These are phyloP conservation scores for Centropus unirufus DNA, from an alignment of 2,113 vertebrate genomes.

Conservation along the genomic window DNA sequence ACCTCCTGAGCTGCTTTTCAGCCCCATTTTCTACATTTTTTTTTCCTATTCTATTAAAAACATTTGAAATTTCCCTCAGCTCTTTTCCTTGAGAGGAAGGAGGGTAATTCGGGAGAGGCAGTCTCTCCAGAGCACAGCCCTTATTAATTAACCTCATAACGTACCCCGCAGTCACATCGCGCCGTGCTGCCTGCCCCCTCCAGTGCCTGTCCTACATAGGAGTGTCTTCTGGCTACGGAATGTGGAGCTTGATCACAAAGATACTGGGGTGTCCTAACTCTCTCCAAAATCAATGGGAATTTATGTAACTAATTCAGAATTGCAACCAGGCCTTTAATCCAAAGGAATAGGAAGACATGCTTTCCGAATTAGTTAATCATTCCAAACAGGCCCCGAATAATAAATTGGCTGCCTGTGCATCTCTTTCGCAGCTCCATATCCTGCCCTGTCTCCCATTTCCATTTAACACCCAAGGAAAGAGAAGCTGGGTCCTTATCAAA, in stretches of 20 bases:
- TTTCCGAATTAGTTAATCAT: not conserved
- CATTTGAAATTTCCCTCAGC: constrained; percentile 47
- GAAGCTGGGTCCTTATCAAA: not conserved
- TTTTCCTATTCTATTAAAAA: constrained; percentile 52
- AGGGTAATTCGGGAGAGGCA: constrained; percentile 57
- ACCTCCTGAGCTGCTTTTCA: constrained; percentile 66
- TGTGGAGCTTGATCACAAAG: constrained; percentile 22
- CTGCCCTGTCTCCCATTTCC: not conserved
- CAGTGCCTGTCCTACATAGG: constrained; percentile 57
- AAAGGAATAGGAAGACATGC: not conserved
- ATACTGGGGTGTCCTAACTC: constrained; percentile 29
- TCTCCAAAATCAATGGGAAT: constrained; percentile 8
- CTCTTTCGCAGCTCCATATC: not conserved
- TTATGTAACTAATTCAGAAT: constrained; percentile 27
- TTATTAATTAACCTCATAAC: constrained; percentile 69
- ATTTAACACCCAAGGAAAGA: not conserved
- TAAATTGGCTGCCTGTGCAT: not conserved
- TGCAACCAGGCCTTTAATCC: constrained; percentile 30
- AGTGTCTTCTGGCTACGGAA: not conserved
- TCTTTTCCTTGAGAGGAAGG: constrained; percentile 53
- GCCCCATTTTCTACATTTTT: constrained; percentile 59
- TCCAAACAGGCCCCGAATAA: not conserved
- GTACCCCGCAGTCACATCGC: constrained; percentile 57
- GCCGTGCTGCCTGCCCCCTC: not conserved
- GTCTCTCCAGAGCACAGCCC: constrained; percentile 60